Evolutionary conservation across 2,888 invertebrate species (phyloP).

Genomic region (Odontothrips loti): DNA sequence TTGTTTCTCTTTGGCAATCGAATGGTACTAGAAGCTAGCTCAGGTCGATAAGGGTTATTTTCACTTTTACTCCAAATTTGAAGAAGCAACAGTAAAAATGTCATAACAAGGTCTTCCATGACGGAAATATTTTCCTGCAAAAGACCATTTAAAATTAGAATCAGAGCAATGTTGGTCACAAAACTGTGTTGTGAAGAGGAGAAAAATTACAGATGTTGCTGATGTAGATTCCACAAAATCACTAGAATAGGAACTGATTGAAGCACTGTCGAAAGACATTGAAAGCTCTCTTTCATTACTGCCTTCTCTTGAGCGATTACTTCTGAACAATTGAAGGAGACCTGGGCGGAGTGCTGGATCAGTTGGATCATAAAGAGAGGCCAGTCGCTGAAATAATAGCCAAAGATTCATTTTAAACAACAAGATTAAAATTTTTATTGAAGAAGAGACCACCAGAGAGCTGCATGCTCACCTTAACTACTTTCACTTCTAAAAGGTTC

Average conservation of each 20-base stretch:
- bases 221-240: neutral
- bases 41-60: neutral
- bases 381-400: slow-evolving; percentile 48
- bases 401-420: neutral
- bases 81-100: slow-evolving; percentile 35
- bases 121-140: slow-evolving; percentile 34
- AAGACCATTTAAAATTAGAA: neutral
- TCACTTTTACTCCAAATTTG: slow-evolving; percentile 27
- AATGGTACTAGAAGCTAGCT: neutral
- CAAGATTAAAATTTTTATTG: slow-evolving; percentile 37
- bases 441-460: slow-evolving; percentile 33
- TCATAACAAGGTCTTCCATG: slow-evolving; percentile 34
- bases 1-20: neutral
- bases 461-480: slow-evolving; percentile 52
- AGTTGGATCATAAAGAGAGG: slow-evolving; percentile 58
- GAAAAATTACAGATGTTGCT: neutral
- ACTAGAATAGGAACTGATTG: slow-evolving; percentile 3
- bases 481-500: slow-evolving; percentile 42
- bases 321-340: slow-evolving; percentile 27
- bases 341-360: slow-evolving; percentile 45
- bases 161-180: neutral
- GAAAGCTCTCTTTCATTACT: slow-evolving; percentile 8
- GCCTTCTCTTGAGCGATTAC: neutral
- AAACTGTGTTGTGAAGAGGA: neutral
- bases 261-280: neutral